Evolutionary conservation across 2,113 vertebrate genomes (phyloP).

Genomic region (Cheirogaleus medius): DNA sequence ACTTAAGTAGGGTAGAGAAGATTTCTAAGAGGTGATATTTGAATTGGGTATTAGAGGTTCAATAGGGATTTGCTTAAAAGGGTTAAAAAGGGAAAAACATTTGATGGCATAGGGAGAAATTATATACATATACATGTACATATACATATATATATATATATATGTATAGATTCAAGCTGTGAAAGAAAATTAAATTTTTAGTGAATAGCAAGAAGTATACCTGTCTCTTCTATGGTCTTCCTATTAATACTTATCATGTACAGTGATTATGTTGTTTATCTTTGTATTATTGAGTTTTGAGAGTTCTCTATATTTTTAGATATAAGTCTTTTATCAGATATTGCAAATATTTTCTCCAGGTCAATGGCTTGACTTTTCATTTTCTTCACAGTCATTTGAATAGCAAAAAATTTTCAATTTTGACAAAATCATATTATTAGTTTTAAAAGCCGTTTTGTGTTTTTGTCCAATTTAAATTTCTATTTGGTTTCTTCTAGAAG

Average conservation of each 20-base stretch:
- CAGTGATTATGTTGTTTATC: neutral
- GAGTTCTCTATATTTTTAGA: neutral
- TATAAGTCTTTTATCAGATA: neutral
- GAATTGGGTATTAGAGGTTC: neutral
- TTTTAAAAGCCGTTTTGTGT: neutral
- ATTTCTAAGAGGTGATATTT: neutral
- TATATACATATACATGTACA: neutral
- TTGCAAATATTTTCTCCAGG: neutral
- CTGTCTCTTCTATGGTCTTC: neutral
- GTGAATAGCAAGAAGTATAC: neutral
- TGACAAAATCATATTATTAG: neutral
- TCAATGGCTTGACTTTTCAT: neutral
- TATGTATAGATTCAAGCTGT: neutral
- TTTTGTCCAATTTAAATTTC: neutral
- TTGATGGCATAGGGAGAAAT: neutral
- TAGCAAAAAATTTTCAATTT: neutral
- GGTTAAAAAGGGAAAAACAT: neutral
- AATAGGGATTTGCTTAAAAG: neutral
- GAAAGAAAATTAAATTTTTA: neutral
- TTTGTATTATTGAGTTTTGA: neutral
- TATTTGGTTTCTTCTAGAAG: neutral
- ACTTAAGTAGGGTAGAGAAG: neutral
- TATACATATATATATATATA: neutral
- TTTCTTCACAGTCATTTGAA: neutral
- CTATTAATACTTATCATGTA: neutral